phyloP scores from a whole-genome alignment of 2,888 invertebrate genomes.

The Saturnia pavonia region DNA sequence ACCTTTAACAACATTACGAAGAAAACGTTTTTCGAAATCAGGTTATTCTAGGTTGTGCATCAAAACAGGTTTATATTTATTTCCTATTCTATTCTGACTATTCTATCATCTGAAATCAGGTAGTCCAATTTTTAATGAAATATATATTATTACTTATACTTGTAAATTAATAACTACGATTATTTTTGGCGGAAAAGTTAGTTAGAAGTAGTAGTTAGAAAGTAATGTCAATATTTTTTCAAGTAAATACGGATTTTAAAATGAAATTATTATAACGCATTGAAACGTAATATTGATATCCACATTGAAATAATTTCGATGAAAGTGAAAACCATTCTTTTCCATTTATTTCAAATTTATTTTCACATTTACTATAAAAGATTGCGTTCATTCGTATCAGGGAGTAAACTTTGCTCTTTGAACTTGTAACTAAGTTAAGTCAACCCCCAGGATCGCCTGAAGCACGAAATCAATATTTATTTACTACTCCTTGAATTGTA shows the following conservation, averaged over 20 bases:
- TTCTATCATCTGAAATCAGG: background rate
- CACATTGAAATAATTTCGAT: background rate
- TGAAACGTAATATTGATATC: background rate
- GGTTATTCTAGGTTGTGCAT: no score
- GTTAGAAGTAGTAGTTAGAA: no score
- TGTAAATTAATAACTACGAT: no score
- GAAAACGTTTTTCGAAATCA: background rate
- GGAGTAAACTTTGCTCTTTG: constrained; percentile 71
- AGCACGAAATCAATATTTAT: constrained; percentile 65
- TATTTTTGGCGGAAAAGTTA: no score
- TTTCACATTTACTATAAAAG: constrained; percentile 43
- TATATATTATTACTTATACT: background rate
- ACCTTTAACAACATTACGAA: background rate
- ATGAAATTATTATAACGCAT: no score
- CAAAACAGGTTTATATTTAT: background rate
- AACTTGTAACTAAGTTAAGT: constrained; percentile 75
- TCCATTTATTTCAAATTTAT: constrained; percentile 33
- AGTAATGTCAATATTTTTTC: no score
- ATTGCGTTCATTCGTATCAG: constrained; percentile 49
- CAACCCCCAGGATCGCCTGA: constrained; percentile 53
- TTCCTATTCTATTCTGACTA: no score
- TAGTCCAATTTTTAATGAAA: no score
- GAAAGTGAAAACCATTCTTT: constrained; percentile 25
- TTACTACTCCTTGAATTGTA: constrained; percentile 36
- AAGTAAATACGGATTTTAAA: no score